Conservation (phyloP, 2,888 invertebrate species). For the Drosophila multiciliata region DNA sequence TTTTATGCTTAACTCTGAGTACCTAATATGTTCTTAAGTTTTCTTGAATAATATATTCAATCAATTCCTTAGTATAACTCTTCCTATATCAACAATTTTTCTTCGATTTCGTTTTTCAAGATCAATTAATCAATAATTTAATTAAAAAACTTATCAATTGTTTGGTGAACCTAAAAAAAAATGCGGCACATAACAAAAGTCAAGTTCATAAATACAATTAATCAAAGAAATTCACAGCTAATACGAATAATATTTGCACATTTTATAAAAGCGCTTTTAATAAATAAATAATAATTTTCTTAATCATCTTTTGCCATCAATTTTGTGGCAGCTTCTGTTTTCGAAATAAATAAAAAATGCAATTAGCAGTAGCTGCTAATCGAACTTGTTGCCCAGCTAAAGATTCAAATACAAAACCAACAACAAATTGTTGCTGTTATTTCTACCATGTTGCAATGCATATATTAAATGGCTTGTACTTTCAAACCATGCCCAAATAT, state of each 20-base stretch:
- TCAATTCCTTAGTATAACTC: background rate
- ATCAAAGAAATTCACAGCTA: constrained; percentile 47
- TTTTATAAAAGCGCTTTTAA: constrained; percentile 24
- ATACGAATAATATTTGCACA: constrained; percentile 28
- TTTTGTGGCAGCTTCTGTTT: constrained; percentile 36
- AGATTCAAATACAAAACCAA: background rate
- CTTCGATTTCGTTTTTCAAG: background rate
- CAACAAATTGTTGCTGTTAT: constrained; percentile 19
- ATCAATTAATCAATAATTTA: constrained; percentile 55
- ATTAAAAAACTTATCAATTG: constrained; percentile 39
- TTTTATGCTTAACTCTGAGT: background rate
- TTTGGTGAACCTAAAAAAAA: constrained; percentile 1
- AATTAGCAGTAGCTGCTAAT: background rate
- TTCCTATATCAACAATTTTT: background rate
- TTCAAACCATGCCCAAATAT: constrained; percentile 68
- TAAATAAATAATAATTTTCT: constrained; percentile 15
- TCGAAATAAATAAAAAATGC: constrained; percentile 9
- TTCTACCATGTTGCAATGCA: constrained; percentile 57
- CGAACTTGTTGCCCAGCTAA: background rate
- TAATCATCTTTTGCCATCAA: constrained; percentile 3
- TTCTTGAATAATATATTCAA: background rate
- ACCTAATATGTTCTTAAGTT: background rate
- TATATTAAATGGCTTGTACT: constrained; percentile 60
- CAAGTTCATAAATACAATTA: constrained; percentile 66
- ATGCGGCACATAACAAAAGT: constrained; percentile 31